phyloP scores from a whole-genome alignment of 2,888 invertebrate genomes.

The Leptinotarsa tumamoca region DNA sequence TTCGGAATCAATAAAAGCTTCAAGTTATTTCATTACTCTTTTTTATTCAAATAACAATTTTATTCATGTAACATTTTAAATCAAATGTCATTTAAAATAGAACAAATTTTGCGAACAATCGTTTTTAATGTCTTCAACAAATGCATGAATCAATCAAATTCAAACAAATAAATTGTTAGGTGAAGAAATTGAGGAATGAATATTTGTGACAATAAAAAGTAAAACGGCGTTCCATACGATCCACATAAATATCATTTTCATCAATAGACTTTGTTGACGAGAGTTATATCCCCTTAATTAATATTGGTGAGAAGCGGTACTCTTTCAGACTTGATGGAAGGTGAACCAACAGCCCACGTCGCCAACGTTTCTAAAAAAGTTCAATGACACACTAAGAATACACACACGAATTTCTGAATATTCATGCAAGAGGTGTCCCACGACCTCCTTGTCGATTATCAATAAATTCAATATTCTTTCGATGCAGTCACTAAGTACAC shows the following conservation, averaged over 20 bases:
- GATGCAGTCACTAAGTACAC: slow-evolving; percentile 9
- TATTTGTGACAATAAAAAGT: too few species aligned
- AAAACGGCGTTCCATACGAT: not conserved
- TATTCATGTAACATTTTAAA: too few species aligned
- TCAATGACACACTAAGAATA: slow-evolving; percentile 16
- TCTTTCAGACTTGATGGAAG: not conserved
- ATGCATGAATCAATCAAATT: too few species aligned
- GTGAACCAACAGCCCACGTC: not conserved
- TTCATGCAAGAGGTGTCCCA: slow-evolving; percentile 17
- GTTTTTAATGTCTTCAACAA: too few species aligned
- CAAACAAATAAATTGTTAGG: too few species aligned
- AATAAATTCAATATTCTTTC: slow-evolving; percentile 11
- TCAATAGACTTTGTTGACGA: not conserved
- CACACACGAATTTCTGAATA: slow-evolving; percentile 14
- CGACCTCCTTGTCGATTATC: slow-evolving; percentile 11
- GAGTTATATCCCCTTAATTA: not conserved
- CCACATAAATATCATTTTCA: not conserved
- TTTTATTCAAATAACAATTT: too few species aligned
- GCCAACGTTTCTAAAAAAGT: slow-evolving; percentile 3
- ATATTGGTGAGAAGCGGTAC: not conserved
- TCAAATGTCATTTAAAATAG: too few species aligned
- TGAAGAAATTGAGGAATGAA: too few species aligned
- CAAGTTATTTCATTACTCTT: too few species aligned
- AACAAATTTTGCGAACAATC: too few species aligned
- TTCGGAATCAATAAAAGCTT: too few species aligned